Evolutionary conservation across 2,113 vertebrate species (phyloP).

Genomic region (Chroicocephalus ridibundus): DNA sequence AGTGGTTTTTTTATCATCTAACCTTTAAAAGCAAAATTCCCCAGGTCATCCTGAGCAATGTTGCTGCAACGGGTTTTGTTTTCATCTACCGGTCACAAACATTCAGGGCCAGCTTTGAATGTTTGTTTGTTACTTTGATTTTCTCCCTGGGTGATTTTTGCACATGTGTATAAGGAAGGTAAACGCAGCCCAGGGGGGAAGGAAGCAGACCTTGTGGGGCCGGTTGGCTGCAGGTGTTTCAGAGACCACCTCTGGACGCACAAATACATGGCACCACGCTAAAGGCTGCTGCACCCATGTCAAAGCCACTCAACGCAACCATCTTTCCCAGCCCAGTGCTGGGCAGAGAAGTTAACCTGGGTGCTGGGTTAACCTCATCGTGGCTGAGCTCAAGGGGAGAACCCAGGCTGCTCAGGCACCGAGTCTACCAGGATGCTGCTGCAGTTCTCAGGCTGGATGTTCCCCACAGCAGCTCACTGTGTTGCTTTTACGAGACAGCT

Average conservation of each 20-base stretch:
- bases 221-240: neutral
- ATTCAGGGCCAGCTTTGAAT: neutral
- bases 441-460: neutral
- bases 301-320: neutral
- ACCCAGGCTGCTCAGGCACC: fast-evolving
- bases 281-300: neutral
- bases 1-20: neutral
- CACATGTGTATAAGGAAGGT: fast-evolving
- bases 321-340: neutral
- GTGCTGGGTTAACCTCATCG: neutral
- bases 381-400: neutral
- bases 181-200: neutral
- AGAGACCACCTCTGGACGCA: neutral
- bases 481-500: neutral
- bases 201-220: fast-evolving
- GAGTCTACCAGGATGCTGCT: neutral
- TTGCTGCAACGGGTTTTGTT: neutral
- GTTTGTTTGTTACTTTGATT: neutral
- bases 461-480: neutral
- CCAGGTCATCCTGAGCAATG: neutral
- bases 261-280: fast-evolving
- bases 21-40: constrained; percentile 32
- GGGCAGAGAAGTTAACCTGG: neutral
- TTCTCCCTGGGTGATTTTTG: neutral
- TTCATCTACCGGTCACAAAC: neutral